Conservation (phyloP, 2,888 invertebrate genomes). For the Drosophila kambysellisi region DNA sequence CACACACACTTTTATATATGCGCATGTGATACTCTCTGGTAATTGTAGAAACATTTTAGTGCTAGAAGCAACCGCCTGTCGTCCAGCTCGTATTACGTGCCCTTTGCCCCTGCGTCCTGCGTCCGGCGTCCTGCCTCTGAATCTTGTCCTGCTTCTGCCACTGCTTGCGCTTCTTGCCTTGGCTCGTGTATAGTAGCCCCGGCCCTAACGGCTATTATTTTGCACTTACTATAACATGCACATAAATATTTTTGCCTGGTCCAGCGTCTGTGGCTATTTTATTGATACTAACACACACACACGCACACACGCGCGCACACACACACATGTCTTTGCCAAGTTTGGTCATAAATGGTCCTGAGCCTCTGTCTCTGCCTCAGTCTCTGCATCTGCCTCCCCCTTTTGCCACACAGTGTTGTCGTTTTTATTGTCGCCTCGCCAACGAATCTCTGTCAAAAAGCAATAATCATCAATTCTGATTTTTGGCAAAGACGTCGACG, state of each 20-base stretch:
- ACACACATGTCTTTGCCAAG: constrained; percentile 27
- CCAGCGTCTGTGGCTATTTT: constrained; percentile 71
- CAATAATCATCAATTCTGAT: constrained; percentile 85
- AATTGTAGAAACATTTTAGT: constrained; percentile 73
- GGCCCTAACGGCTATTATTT: constrained; percentile 72
- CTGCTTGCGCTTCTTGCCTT: constrained; percentile 5
- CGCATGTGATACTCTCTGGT: constrained; percentile 59
- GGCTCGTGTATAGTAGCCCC: constrained; percentile 19
- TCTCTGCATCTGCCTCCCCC: constrained; percentile 18
- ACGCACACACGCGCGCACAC: constrained; percentile 21
- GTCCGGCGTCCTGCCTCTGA: constrained; percentile 11
- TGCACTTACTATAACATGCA: constrained; percentile 81
- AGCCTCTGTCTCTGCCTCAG: constrained; percentile 31
- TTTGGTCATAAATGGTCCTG: constrained; percentile 56
- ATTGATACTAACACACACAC: constrained; percentile 72
- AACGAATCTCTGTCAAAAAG: constrained; percentile 83
- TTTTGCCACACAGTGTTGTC: constrained; percentile 13
- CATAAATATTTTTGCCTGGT: constrained; percentile 75
- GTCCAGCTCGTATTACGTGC: constrained; percentile 60
- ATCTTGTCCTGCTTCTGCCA: neutral
- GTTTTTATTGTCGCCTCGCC: constrained; percentile 72
- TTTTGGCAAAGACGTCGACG: constrained; percentile 65
- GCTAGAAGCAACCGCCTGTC: constrained; percentile 49
- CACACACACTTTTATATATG: constrained; percentile 4
- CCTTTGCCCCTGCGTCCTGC: constrained; percentile 14